Percentiles rank a stretch among this genome's conserved stretches.
These are phyloP conservation scores for Clarias magur DNA, from an alignment of 2,113 vertebrate genomes.

Conservation along the genomic window DNA sequence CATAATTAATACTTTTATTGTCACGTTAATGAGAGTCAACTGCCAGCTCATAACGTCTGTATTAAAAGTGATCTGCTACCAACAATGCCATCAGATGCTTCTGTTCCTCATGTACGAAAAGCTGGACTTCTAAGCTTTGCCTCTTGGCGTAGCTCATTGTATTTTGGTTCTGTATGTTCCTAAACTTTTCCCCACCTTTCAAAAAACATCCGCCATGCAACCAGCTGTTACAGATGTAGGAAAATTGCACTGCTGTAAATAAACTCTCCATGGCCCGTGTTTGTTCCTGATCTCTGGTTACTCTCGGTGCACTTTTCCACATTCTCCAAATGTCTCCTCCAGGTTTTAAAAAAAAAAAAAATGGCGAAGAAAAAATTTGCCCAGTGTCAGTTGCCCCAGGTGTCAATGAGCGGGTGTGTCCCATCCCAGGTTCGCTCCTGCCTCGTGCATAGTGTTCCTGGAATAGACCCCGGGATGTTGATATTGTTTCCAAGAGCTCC, in stretches of 20 bases:
- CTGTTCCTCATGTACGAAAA: not conserved
- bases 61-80: constrained; percentile 2
- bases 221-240: not conserved
- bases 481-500: not conserved
- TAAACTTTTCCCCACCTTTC: not conserved
- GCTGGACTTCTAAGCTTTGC: not conserved
- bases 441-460: not conserved
- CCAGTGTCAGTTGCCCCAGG: not conserved
- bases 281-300: not conserved
- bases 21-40: not conserved
- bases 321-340: not conserved
- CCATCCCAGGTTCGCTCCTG: not conserved
- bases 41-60: not conserved
- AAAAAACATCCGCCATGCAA: not conserved
- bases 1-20: not conserved
- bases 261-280: not conserved
- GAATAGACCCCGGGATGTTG: not conserved
- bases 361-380: not conserved
- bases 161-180: not conserved
- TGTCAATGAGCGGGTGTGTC: not conserved
- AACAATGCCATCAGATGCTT: not conserved
- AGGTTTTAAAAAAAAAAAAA: not conserved
- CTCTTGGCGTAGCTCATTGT: not conserved
- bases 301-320: not conserved
- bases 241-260: not conserved